A percentile compares a stretch with the other conserved stretches of the same genome.
phyloP scores from a whole-genome alignment of 2,113 vertebrate species.

The Pteropus alecto region DNA sequence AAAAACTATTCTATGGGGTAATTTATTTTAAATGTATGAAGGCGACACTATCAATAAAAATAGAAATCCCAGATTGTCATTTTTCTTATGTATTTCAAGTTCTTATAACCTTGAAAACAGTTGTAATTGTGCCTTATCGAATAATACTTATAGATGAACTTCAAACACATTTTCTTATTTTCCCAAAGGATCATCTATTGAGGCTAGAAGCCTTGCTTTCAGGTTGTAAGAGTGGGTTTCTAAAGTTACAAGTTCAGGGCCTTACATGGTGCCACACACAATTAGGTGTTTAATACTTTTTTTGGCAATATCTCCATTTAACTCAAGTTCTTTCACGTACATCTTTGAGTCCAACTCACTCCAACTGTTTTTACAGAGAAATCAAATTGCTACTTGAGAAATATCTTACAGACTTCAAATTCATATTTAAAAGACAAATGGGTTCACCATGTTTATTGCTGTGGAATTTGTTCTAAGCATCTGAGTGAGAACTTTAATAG shows the following conservation, averaged over 20 bases:
- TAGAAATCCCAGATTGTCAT: background rate
- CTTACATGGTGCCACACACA: background rate
- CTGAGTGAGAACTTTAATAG: background rate
- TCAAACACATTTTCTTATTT: background rate
- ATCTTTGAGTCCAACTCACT: background rate
- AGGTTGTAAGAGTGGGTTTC: background rate
- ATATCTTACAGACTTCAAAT: background rate
- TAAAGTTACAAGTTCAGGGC: background rate
- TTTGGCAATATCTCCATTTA: background rate
- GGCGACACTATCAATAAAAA: background rate
- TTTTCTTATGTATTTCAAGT: background rate
- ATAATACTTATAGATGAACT: background rate
- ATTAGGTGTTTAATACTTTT: background rate
- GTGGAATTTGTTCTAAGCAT: background rate
- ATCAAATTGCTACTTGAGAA: background rate
- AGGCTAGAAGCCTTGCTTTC: background rate
- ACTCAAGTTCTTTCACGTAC: background rate
- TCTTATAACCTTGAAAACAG: background rate
- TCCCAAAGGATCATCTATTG: background rate
- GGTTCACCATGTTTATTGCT: background rate
- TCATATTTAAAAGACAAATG: background rate
- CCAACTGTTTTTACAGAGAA: background rate
- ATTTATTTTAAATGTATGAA: background rate
- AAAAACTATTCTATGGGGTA: background rate
- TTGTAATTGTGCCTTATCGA: background rate